Evolutionary conservation across 1,140 invertebrate genomes (phyloP), one percentile per base, ranked within the genome.

Genomic region (Onthophagus taurus): DNA sequence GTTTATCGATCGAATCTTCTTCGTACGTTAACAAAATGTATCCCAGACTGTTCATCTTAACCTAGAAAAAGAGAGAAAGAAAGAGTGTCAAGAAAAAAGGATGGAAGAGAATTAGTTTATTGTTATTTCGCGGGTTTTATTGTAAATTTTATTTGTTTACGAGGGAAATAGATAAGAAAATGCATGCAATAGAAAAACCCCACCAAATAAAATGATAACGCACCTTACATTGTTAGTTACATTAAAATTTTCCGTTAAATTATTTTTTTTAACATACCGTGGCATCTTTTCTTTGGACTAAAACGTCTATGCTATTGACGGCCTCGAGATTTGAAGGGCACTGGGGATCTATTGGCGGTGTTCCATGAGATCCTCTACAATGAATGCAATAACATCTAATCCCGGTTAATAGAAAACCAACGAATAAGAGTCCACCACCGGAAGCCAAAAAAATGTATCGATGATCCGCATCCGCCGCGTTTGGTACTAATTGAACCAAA

Each of bases 401-500:
- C 16, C 68, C 67, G 45, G 72, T 71, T 45, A 72, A 65, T 3
- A 74, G 51, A 0, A 77, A 57, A 0, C 75, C 72, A n/a, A 70
- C 52, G 4, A 71, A 66, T 5, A 82, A 66, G 5, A 82, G 64
- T 31, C 72, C 66, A 21, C 69, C 70, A 2, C 80, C 80, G 21
- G 75, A 74, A 20, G 77, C 74, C 53, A 85, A 74, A 47, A 84
- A 71, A 55, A 77, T 74, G 59, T 80, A 78, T 51, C 78, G 75
- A 60, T 85, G 80, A 53, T 82, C 79, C 13, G 78, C 80, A 14
- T 82, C 82, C 53, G 83, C 83, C 19, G 84, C 83, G 29, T 82
- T 82, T 13, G 84, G 84, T 13, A 80, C 81, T 52, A 88, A 67
- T 67, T 88, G 84, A 47, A 88, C 83, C 55, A 88, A 67, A 46